These are phyloP conservation scores for Petrolisthes manimaculis DNA, from an alignment of 2,888 invertebrate species.

Conservation along the genomic window DNA sequence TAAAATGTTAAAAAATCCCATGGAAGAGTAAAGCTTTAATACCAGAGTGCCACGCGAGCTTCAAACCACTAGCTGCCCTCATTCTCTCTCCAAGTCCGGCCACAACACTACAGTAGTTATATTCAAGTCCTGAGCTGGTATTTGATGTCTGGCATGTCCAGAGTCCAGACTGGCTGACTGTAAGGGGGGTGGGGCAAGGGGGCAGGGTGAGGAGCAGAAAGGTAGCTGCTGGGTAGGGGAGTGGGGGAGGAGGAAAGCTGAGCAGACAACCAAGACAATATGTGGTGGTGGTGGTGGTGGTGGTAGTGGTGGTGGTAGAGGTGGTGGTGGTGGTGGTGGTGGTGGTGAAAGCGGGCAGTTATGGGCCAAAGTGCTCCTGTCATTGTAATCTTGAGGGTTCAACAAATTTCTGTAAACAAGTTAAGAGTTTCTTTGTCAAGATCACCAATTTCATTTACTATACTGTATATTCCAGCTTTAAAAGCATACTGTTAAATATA, in stretches of 20 bases:
- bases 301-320: background rate
- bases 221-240: background rate
- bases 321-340: conserved; percentile 40
- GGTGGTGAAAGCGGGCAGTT: conserved; percentile 59
- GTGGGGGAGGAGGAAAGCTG: conserved; percentile 28
- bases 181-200: conserved; percentile 17
- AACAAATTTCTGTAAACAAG: conserved; percentile 61
- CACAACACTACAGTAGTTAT: conserved; percentile 15
- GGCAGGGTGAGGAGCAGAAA: background rate
- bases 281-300: conserved; percentile 47
- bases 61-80: background rate
- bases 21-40: conserved; percentile 17
- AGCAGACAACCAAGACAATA: conserved; percentile 55
- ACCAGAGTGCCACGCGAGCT: conserved; percentile 36
- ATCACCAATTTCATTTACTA: background rate
- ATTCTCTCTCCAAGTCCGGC: background rate
- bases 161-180: conserved; percentile 50
- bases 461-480: background rate
- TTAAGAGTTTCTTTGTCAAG: conserved; percentile 48
- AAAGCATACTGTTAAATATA: conserved; percentile 1
- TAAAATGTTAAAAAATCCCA: conserved; percentile 32
- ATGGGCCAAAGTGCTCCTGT: conserved; percentile 61
- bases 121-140: conserved; percentile 61
- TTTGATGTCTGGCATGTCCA: conserved; percentile 50
- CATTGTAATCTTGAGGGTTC: conserved; percentile 63